A percentile compares a stretch with the other conserved stretches of the same genome.
Conservation (phyloP, 2,888 invertebrate species). For the Cryptocephalus moraei region DNA sequence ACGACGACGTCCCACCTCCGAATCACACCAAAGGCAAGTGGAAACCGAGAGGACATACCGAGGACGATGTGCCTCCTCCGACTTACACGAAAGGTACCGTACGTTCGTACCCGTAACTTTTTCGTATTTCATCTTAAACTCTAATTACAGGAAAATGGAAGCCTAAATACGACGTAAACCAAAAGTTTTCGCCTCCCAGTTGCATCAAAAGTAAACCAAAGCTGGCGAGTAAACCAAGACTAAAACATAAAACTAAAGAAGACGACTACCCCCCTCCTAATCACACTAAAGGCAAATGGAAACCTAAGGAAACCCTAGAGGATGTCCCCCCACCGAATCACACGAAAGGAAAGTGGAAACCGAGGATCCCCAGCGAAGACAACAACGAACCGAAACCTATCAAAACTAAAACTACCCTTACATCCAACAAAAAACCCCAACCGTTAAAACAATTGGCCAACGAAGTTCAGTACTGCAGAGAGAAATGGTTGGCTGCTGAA, state of each 20-base stretch:
- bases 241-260: constrained; percentile 5
- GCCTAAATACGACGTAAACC: constrained; percentile 26
- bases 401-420: neutral
- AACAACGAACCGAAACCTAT: neutral
- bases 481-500: constrained; percentile 55
- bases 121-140: neutral
- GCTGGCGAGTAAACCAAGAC: constrained; percentile 1
- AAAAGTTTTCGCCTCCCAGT: constrained; percentile 8
- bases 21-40: constrained; percentile 14
- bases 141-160: constrained; percentile 48
- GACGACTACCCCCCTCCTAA: constrained; percentile 42
- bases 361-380: constrained; percentile 17
- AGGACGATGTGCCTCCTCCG: constrained; percentile 39
- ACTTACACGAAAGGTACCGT: constrained; percentile 58
- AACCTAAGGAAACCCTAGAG: constrained; percentile 33
- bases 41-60: constrained; percentile 10
- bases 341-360: constrained; percentile 58
- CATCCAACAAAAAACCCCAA: constrained; percentile 32
- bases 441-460: neutral
- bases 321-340: constrained; percentile 29
- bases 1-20: constrained; percentile 13
- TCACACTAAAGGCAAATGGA: constrained; percentile 74
- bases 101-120: no score
- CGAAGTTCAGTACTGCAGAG: constrained; percentile 48
- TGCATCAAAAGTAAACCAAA: constrained; percentile 4